Evolutionary conservation across 2,888 invertebrate species (phyloP).

Genomic region (Megastigmus dorsalis): DNA sequence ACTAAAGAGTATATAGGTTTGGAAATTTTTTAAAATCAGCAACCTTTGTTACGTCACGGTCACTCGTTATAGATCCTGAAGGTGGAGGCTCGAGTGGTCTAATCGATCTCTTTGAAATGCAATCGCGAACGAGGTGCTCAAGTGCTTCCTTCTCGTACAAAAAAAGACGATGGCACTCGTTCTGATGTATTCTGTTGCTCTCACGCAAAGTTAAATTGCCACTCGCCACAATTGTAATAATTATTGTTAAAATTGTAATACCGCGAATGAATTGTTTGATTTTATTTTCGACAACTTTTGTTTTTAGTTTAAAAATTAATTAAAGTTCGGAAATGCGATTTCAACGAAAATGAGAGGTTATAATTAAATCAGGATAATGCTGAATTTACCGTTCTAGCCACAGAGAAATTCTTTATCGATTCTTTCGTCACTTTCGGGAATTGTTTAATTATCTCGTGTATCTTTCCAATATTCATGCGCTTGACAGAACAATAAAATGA

Average conservation of each 20-base stretch:
- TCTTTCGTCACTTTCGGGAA: too few relatives aligned
- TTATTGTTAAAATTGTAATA: neutral
- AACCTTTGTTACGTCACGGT: neutral
- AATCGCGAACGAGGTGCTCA: constrained; percentile 1
- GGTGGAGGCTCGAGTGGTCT: neutral
- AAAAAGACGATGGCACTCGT: constrained; percentile 2
- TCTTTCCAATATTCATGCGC: too few relatives aligned
- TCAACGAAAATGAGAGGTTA: neutral
- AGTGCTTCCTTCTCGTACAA: constrained; percentile 1
- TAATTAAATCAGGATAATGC: too few relatives aligned
- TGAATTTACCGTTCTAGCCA: too few relatives aligned
- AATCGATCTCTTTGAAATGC: constrained; percentile 24
- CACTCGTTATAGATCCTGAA: neutral
- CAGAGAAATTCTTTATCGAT: too few relatives aligned
- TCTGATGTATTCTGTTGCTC: neutral
- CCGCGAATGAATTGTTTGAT: too few relatives aligned
- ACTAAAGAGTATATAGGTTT: neutral
- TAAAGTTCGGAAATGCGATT: neutral
- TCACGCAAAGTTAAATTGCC: neutral
- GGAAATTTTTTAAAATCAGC: neutral
- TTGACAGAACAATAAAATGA: too few relatives aligned
- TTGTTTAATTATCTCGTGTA: too few relatives aligned
- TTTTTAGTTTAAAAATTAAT: neutral
- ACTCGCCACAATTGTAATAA: neutral
- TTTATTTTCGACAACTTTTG: too few relatives aligned